phyloP scores from a whole-genome alignment of 1,140 invertebrate species.

The Scylla paramamosain region DNA sequence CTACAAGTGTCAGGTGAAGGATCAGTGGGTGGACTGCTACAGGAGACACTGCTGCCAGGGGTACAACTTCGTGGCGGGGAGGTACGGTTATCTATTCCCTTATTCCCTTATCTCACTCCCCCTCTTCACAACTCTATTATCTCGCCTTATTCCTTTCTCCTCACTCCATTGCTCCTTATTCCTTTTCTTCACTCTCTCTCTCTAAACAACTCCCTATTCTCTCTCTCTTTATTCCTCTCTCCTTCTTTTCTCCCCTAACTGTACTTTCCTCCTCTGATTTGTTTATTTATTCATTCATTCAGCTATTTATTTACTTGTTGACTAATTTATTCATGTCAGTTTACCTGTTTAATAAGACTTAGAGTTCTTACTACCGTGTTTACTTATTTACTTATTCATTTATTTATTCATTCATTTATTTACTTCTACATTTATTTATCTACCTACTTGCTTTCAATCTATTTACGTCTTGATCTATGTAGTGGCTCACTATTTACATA shows the following conservation, averaged over 20 bases:
- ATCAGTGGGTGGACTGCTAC: conserved; percentile 82
- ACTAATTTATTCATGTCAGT: too few species aligned
- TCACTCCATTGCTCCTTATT: neutral
- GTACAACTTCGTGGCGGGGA: conserved; percentile 82
- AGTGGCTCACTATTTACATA: too few species aligned
- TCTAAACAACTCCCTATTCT: neutral
- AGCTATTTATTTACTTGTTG: neutral
- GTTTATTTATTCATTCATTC: neutral
- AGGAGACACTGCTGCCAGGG: conserved; percentile 83
- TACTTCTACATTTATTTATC: neutral
- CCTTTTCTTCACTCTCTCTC: neutral
- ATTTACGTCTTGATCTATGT: too few species aligned
- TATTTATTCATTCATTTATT: neutral
- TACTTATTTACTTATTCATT: too few species aligned
- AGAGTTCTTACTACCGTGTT: neutral
- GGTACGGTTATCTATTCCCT: conserved; percentile 45
- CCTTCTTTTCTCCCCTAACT: conserved; percentile 78
- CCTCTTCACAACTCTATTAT: neutral
- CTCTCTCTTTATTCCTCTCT: conserved; percentile 31
- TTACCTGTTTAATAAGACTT: too few species aligned
- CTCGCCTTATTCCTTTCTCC: conserved; percentile 32
- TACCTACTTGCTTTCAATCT: too few species aligned
- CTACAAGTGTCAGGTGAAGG: conserved; percentile 82
- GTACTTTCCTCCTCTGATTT: neutral
- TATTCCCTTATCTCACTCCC: neutral